These are phyloP conservation scores for Geophilus truncorum DNA, from an alignment of 2,888 invertebrate genomes.

Conservation along the genomic window DNA sequence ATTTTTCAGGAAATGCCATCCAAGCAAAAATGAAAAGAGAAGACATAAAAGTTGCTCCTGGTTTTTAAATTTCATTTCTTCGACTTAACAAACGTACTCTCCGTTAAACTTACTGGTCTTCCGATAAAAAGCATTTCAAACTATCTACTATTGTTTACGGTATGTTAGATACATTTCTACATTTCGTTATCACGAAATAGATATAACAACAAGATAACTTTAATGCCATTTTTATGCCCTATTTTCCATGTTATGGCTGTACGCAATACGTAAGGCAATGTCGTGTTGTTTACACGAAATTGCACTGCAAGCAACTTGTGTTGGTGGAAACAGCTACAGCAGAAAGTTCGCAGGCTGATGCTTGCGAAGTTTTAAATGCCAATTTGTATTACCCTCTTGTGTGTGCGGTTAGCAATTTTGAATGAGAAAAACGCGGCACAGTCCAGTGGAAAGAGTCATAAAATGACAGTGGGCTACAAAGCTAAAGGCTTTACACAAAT, in stretches of 20 bases:
- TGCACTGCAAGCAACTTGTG: not conserved
- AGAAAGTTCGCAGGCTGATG: not conserved
- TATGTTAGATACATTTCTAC: not conserved
- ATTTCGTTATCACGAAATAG: no score
- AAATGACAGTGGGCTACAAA: not conserved
- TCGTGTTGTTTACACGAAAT: not conserved
- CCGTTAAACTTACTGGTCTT: no score
- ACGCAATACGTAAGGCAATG: no score
- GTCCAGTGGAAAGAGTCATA: not conserved
- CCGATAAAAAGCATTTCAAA: no score
- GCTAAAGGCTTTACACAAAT: not conserved
- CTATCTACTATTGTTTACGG: no score
- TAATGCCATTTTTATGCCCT: not conserved
- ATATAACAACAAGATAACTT: not conserved
- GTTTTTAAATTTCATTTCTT: no score
- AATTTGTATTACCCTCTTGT: not conserved
- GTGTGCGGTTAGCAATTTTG: not conserved
- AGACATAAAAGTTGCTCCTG: no score
- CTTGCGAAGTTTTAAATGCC: not conserved
- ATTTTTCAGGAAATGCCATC: no score
- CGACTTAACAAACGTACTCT: no score
- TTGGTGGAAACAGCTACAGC: not conserved
- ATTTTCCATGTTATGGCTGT: not conserved
- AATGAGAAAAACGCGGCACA: not conserved
- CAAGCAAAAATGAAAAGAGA: no score